These are phyloP conservation scores for Tubulanus polymorphus DNA, from an alignment of 2,888 invertebrate species.

Conservation along the genomic window DNA sequence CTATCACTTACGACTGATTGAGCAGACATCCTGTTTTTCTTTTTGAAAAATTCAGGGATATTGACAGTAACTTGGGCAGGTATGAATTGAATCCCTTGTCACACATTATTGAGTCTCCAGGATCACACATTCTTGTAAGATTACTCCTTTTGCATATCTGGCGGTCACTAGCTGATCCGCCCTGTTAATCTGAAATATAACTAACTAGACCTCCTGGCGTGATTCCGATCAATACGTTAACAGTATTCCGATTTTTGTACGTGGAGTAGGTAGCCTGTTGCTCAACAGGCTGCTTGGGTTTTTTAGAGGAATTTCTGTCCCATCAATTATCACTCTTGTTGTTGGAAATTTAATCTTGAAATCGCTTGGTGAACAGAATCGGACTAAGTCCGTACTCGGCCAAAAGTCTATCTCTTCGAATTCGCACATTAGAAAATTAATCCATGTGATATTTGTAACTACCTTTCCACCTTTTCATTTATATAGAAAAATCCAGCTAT, in stretches of 20 bases:
- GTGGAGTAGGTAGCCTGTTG: slow-evolving; percentile 27
- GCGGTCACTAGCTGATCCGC: slow-evolving; percentile 27
- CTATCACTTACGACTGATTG: slow-evolving; percentile 20
- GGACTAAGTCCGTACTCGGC: slow-evolving; percentile 19
- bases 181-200: slow-evolving; percentile 25
- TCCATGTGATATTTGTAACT: slow-evolving; percentile 22
- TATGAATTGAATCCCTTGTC: slow-evolving; percentile 22
- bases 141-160: slow-evolving; percentile 7
- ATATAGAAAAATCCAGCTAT: slow-evolving; percentile 14
- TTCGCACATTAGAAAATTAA: slow-evolving; percentile 20
- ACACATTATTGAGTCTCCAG: slow-evolving; percentile 21
- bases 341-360: slow-evolving; percentile 23
- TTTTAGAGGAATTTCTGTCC: slow-evolving; percentile 28
- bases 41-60: slow-evolving; percentile 23
- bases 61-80: slow-evolving; percentile 18
- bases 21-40: slow-evolving; percentile 22
- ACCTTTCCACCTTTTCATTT: slow-evolving; percentile 15
- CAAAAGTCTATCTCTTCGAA: slow-evolving; percentile 20
- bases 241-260: slow-evolving; percentile 28
- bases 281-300: slow-evolving; percentile 18
- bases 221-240: slow-evolving; percentile 21
- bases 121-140: slow-evolving; percentile 17
- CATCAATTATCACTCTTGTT: slow-evolving; percentile 25
- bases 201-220: slow-evolving; percentile 24
- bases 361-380: slow-evolving; percentile 18